Evolutionary conservation across 1,140 invertebrate genomes (phyloP).

Genomic region (Bombus difficillimus): DNA sequence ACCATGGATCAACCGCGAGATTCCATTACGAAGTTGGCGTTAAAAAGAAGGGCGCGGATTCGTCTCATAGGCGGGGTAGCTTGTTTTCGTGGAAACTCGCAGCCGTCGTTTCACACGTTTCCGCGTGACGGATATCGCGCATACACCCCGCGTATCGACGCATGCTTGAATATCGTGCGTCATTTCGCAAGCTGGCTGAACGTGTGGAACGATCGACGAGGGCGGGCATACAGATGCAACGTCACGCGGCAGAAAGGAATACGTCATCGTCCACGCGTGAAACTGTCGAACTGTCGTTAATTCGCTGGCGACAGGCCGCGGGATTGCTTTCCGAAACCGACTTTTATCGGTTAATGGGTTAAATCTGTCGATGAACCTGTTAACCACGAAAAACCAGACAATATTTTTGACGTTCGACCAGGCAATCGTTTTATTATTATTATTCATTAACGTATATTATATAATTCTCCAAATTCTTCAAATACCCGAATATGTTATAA

Average conservation of each 20-base stretch:
- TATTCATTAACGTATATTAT: too few relatives aligned
- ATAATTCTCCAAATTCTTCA: too few relatives aligned
- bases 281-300: slow-evolving; percentile 22
- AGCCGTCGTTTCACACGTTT: slow-evolving; percentile 67
- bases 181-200: slow-evolving; percentile 61
- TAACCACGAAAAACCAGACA: too few relatives aligned
- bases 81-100: slow-evolving; percentile 60
- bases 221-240: slow-evolving; percentile 43
- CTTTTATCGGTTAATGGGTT: background rate
- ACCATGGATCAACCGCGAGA: background rate
- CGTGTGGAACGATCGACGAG: slow-evolving; percentile 49
- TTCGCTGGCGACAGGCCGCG: background rate
- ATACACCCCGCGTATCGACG: slow-evolving; percentile 49
- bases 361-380: background rate
- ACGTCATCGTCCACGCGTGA: slow-evolving; percentile 42
- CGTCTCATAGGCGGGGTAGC: slow-evolving; percentile 55
- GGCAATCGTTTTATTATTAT: too few relatives aligned
- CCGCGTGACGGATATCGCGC: slow-evolving; percentile 33
- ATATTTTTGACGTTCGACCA: background rate
- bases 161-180: slow-evolving; percentile 64
- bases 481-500: too few relatives aligned
- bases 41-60: slow-evolving; percentile 43
- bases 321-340: background rate
- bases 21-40: slow-evolving; percentile 39
- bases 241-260: slow-evolving; percentile 54